Evolutionary conservation across 1,140 invertebrate species (phyloP).

Genomic region (Megalopta genalis): DNA sequence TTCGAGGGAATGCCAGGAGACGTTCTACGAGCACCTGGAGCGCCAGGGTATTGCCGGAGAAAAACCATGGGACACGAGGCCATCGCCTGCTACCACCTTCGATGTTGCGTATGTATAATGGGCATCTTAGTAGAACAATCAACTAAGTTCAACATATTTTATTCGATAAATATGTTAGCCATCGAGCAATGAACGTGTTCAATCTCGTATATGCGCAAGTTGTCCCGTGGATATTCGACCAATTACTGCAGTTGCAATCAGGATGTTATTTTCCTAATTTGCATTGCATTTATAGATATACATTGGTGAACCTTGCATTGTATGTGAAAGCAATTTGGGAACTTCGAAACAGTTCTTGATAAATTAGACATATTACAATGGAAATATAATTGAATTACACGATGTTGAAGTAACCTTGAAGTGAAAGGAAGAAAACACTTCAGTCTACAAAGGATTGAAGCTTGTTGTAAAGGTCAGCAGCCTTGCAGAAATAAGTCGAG

Average conservation of each 20-base stretch:
- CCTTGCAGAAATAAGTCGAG: neutral
- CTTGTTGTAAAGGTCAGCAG: too few species aligned
- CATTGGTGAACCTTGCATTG: too few species aligned
- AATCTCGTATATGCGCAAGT: neutral
- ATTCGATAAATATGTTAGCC: neutral
- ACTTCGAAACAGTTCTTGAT: too few species aligned
- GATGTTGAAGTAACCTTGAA: too few species aligned
- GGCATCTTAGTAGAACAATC: neutral
- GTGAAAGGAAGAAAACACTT: too few species aligned
- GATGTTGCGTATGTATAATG: constrained; percentile 75
- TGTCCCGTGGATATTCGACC: neutral
- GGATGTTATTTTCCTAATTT: too few species aligned
- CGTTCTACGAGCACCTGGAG: constrained; percentile 94
- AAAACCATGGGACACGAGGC: constrained; percentile 79
- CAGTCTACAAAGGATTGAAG: too few species aligned
- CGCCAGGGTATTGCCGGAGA: constrained; percentile 83
- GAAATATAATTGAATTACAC: too few species aligned
- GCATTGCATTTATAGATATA: too few species aligned
- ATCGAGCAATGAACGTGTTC: neutral
- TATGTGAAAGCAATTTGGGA: too few species aligned
- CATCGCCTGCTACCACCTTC: constrained; percentile 76
- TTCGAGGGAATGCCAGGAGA: constrained; percentile 90
- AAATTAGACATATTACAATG: too few species aligned
- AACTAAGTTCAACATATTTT: neutral
- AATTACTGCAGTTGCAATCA: neutral